Base-by-base conservation (phyloP, 2,113 vertebrate species). In the Passer montanus region DNA sequence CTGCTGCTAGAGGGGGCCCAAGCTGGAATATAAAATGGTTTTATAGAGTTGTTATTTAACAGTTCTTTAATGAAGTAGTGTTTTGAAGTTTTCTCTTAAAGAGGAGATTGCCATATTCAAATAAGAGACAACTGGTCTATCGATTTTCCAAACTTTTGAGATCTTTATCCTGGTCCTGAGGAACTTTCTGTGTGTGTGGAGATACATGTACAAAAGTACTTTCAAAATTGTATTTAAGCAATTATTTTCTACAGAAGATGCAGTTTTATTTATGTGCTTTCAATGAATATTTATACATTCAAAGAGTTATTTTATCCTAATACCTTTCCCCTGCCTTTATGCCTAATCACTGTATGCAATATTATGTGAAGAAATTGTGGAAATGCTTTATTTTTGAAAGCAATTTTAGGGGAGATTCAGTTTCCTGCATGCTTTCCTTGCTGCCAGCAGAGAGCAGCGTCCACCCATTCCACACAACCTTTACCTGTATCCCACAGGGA, bases 361-460 rank as follows among this genome's bases (percentile, higher is more conserved):
- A 10, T 20, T 13, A 55, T 1, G 11, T 16, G 55, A 73, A 53
- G 35, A 24, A 76, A 63, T 21, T 5, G n/a, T 11, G 27, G 67
- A n/a, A 67, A 24, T 16, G 17, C 20, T 37, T 70, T 35, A 11
- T 24, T 69, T n/a, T 30, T 30, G 19, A 46, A 47, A 44, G 19
- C 0, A 35, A 39, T 64, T 67, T 60, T 24, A 46, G 56, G n/a
- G 62, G 62, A 35, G 33, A 49, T 46, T 49, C 50, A 21, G 3
- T 19, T 73, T 63, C 55, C 16, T 49, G 85, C 50, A 77, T 37
- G 66, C 79, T 83, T 86, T 55, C 5, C 23, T 22, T 21, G 60
- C 23, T 76, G 88, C 77, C 97, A 96, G 96, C 95, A 97, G 98
- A 98, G 98, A 93, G 97, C 97, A 97, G 80, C 70, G 56, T 77